These are phyloP conservation scores for Ochropacha duplaris DNA, from an alignment of 2,888 invertebrate genomes.

Conservation along the genomic window DNA sequence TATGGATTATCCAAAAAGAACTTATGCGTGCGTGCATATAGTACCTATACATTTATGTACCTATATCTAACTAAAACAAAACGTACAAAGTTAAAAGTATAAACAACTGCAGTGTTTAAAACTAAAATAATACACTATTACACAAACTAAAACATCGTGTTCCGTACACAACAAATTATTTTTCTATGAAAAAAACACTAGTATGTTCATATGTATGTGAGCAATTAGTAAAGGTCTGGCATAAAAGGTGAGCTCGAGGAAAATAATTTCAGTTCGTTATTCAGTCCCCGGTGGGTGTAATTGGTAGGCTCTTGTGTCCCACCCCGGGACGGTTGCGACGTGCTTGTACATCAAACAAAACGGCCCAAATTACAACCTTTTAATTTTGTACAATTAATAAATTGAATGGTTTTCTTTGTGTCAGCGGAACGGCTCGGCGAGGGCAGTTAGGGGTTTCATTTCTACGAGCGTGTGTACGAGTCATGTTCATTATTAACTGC, in stretches of 20 bases:
- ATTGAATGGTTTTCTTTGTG: constrained; percentile 43
- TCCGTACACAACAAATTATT: background rate
- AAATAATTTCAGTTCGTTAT: constrained; percentile 63
- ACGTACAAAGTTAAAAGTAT: too few relatives aligned
- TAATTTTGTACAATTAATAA: constrained; percentile 56
- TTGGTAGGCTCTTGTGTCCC: constrained; percentile 49
- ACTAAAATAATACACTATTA: too few relatives aligned
- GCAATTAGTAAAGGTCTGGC: constrained; percentile 56
- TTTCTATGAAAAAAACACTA: background rate
- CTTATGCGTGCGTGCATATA: too few relatives aligned
- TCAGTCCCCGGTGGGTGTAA: constrained; percentile 50
- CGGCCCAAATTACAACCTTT: constrained; percentile 50
- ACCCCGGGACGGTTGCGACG: constrained; percentile 24
- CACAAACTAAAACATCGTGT: background rate
- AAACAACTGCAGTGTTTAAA: too few relatives aligned
- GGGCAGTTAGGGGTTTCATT: constrained; percentile 19
- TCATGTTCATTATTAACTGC: background rate
- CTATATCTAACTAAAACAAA: too few relatives aligned
- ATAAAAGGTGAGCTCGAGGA: constrained; percentile 52
- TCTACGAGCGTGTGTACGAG: background rate
- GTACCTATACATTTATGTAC: too few relatives aligned
- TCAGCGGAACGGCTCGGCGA: constrained; percentile 16
- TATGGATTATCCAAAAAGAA: too few relatives aligned
- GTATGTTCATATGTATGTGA: constrained; percentile 26
- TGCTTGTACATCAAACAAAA: constrained; percentile 54